These are phyloP conservation scores for Marcusenius ussheri DNA, from an alignment of 2,113 vertebrate genomes.

Conservation along the genomic window DNA sequence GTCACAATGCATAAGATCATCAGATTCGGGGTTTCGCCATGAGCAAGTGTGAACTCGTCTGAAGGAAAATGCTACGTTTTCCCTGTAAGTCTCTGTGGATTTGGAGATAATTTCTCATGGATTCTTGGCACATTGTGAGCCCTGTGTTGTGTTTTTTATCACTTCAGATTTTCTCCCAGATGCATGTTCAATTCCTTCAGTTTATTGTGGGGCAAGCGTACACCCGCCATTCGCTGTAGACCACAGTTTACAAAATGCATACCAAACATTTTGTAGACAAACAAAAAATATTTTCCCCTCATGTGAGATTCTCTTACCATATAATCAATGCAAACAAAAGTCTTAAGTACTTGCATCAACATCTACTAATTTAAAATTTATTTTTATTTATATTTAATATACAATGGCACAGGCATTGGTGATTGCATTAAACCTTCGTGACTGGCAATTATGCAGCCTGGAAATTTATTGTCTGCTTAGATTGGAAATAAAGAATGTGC, in stretches of 20 bases:
- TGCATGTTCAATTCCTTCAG: not conserved
- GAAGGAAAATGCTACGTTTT: constrained; percentile 1
- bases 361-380: not conserved
- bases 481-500: not conserved
- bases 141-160: not conserved
- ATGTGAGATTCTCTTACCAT: not conserved
- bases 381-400: not conserved
- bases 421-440: not conserved
- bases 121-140: not conserved
- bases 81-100: not conserved
- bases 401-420: not conserved
- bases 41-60: not conserved
- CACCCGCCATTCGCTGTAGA: not conserved
- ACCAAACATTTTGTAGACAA: not conserved
- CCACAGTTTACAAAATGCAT: not conserved
- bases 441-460: not conserved
- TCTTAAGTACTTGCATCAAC: not conserved
- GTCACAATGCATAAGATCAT: not conserved
- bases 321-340: not conserved
- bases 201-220: not conserved
- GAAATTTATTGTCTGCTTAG: not conserved
- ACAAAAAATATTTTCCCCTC: not conserved
- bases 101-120: not conserved
- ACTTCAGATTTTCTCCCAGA: not conserved
- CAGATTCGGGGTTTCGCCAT: not conserved